phyloP scores from a whole-genome alignment of 1,140 invertebrate genomes.

The Aphaenogaster rudis region DNA sequence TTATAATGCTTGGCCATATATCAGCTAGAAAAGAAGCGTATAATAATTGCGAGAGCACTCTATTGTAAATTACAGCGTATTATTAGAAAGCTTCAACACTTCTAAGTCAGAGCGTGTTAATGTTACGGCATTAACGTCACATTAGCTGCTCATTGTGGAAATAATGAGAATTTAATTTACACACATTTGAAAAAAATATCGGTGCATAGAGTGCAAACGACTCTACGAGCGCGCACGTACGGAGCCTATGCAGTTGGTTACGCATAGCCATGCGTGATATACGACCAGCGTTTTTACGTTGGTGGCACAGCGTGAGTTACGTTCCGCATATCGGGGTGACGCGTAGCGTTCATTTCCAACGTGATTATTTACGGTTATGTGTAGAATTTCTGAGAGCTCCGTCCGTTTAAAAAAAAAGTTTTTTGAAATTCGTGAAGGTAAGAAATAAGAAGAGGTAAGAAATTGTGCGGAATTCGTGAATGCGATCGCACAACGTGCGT shows the following conservation, averaged over 20 bases:
- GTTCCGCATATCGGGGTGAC: slow-evolving; percentile 13
- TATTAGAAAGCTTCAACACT: not conserved
- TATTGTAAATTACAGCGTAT: not conserved
- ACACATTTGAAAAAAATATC: slow-evolving; percentile 30
- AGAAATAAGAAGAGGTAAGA: not conserved
- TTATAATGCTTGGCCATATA: not conserved
- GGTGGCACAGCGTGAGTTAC: slow-evolving; percentile 23
- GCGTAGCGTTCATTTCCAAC: slow-evolving; percentile 40
- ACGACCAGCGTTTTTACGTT: slow-evolving; percentile 42
- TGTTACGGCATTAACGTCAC: not conserved
- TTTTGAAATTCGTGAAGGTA: not conserved
- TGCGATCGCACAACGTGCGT: too few relatives aligned
- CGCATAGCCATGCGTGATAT: slow-evolving; percentile 54
- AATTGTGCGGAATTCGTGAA: not conserved
- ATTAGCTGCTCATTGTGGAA: not conserved
- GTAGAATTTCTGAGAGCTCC: not conserved
- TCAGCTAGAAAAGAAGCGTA: not conserved
- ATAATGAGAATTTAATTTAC: slow-evolving; percentile 40
- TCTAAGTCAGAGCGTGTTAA: not conserved
- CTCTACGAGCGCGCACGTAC: not conserved
- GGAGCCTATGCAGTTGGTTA: slow-evolving; percentile 21
- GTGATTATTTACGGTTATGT: slow-evolving; percentile 51
- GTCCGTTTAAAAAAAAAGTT: not conserved
- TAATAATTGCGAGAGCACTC: not conserved
- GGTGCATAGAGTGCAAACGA: not conserved